Evolutionary conservation across 2,797 vertebrate genomes (phyloP), one percentile per base, ranked within the genome.

Genomic region (Pampus argenteus): DNA sequence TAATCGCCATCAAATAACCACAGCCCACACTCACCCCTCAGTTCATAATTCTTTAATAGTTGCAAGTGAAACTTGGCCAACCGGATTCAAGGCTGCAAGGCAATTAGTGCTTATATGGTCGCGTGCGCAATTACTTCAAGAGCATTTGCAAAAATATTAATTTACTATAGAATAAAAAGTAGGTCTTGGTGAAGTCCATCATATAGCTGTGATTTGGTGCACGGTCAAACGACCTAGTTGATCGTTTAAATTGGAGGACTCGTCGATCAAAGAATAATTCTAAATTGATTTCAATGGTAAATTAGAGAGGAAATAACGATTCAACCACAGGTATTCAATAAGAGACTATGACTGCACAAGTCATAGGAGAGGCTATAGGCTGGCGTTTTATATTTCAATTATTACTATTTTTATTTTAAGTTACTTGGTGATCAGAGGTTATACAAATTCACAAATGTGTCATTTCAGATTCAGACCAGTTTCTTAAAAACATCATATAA

Each of bases 1-100:
- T 98, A 98, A 99, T 99, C 96, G 94, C 95, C 94, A 95, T 97
- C 95, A 89, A 97, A 99, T 98, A 95, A 95, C 95, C 90, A 89
- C 92, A 91, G 94, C 89, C 92, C 94, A 95, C 90, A 93, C 94
- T 95, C 93, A 83, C 90, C 90, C 94, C 93, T 93, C 94, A 90
- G 91, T 95, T 96, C 94, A 96, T 95, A 95, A 95, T 96, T 95
- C 92, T 96, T 95, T 97, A 96, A 97, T 96, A 96, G 94, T 93
- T 92, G 71, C 57, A 64, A 64, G 68, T 82, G 74, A 86, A 88
- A 89, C 85, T 84, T 88, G 74, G 84, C 83, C 79, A 85, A 82
- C 85, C 47, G 56, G 84, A 86, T 70, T 69, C 74, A 75, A 77
- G 70, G 38, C 65, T 71, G 62, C 48, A 31, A 14, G 38, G 56